Evolutionary conservation across 1,140 invertebrate species (phyloP).

Genomic region (Aphaenogaster rudis): DNA sequence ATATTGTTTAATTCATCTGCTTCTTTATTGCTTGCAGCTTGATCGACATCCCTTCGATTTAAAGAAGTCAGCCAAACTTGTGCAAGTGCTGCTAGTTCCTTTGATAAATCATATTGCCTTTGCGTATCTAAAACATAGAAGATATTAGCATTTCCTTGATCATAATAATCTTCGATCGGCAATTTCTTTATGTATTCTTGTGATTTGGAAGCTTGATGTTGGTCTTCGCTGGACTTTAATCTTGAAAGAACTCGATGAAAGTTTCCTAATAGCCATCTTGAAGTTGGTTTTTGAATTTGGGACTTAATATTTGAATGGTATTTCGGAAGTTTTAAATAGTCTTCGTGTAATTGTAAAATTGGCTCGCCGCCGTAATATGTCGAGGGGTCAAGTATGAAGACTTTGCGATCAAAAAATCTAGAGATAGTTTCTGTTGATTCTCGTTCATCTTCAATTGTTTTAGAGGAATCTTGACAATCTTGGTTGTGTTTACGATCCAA

Average conservation of each 20-base stretch:
- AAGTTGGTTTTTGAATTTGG: not conserved
- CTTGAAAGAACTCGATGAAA: not conserved
- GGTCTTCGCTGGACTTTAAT: not conserved
- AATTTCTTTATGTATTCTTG: constrained; percentile 31
- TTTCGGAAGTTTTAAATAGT: not conserved
- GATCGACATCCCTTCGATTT: not conserved
- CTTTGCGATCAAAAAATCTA: not conserved
- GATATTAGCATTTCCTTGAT: constrained; percentile 9
- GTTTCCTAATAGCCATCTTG: constrained; percentile 2
- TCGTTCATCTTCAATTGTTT: constrained; percentile 10
- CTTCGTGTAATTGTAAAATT: constrained; percentile 52
- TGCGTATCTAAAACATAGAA: constrained; percentile 5
- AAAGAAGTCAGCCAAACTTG: not conserved
- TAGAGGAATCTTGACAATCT: too few species aligned
- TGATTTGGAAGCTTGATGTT: constrained; percentile 12
- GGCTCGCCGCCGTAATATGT: constrained; percentile 61
- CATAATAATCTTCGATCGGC: constrained; percentile 1
- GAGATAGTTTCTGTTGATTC: not conserved
- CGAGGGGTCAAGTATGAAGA: constrained; percentile 69
- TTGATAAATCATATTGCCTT: not conserved
- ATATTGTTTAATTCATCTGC: not conserved
- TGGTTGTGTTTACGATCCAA: too few species aligned
- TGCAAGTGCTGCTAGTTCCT: constrained; percentile 29
- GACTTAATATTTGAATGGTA: too few species aligned
- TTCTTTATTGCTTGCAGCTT: not conserved